phyloP scores from a whole-genome alignment of 2,113 vertebrate species.

The Tor tambroides region DNA sequence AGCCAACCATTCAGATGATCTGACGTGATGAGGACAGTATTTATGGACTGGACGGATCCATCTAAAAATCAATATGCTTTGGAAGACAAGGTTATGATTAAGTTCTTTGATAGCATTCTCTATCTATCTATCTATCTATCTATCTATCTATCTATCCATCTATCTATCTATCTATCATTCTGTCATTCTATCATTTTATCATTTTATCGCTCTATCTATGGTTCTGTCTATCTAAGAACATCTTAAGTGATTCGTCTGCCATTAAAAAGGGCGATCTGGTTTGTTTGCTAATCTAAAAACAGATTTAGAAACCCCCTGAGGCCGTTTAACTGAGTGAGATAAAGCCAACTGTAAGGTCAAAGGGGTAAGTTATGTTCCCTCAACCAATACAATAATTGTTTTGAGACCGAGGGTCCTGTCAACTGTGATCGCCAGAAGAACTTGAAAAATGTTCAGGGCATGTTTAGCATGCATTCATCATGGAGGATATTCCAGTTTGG shows the following conservation, averaged over 20 bases:
- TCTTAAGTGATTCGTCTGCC: background rate
- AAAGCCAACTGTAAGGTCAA: conserved; percentile 3
- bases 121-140: background rate
- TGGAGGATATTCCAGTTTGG: background rate
- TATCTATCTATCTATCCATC: background rate
- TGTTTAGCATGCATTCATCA: background rate
- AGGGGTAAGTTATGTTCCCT: background rate
- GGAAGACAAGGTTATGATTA: background rate
- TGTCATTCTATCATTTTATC: background rate
- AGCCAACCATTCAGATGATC: conserved; percentile 25
- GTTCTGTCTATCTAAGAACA: background rate
- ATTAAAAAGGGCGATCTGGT: background rate
- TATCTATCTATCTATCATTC: background rate
- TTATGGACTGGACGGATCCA: background rate
- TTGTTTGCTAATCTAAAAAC: conserved; percentile 12
- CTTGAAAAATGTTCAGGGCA: background rate
- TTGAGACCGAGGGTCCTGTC: background rate
- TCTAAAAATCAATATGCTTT: background rate
- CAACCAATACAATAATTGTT: conserved; percentile 9
- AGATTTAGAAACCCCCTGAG: background rate
- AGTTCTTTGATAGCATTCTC: background rate
- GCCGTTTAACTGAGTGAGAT: conserved; percentile 1
- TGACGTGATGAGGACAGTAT: conserved; percentile 26
- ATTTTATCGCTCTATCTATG: background rate
- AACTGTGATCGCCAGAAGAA: background rate